Percentiles rank a stretch among this genome's conserved stretches.
These are phyloP conservation scores for Ursus arctos DNA, from an alignment of 2,113 vertebrate genomes.

Conservation along the genomic window DNA sequence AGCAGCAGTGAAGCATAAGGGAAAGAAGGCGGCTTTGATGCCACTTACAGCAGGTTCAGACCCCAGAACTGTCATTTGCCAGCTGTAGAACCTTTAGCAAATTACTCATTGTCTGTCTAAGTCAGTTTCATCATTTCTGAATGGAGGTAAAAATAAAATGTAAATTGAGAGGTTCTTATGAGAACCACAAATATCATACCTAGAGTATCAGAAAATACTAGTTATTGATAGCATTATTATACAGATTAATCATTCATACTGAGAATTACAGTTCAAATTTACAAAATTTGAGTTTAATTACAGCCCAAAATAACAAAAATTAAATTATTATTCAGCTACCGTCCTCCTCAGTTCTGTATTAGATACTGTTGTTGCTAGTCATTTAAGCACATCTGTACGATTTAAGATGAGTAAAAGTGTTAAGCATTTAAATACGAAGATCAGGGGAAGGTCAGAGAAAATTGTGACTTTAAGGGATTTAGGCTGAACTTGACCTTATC, in stretches of 20 bases:
- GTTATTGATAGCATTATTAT: neutral
- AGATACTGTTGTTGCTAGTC: neutral
- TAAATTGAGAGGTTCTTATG: neutral
- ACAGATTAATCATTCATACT: neutral
- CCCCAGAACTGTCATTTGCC: neutral
- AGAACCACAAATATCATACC: neutral
- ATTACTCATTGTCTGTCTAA: neutral
- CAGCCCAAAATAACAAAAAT: neutral
- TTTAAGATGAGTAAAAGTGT: neutral
- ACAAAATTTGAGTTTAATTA: neutral
- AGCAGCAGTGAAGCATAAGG: neutral
- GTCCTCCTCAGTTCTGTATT: neutral
- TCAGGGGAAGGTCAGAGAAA: neutral
- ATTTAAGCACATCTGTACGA: neutral
- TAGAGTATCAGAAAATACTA: neutral
- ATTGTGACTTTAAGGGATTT: neutral
- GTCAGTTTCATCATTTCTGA: neutral
- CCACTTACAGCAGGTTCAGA: neutral
- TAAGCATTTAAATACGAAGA: neutral
- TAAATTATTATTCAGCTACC: neutral
- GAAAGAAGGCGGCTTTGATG: neutral
- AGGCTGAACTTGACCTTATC: neutral
- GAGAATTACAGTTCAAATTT: neutral
- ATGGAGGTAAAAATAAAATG: neutral
- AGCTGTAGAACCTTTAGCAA: neutral